Conservation (phyloP, 2,888 invertebrate species). For the Oligia strigilis region DNA sequence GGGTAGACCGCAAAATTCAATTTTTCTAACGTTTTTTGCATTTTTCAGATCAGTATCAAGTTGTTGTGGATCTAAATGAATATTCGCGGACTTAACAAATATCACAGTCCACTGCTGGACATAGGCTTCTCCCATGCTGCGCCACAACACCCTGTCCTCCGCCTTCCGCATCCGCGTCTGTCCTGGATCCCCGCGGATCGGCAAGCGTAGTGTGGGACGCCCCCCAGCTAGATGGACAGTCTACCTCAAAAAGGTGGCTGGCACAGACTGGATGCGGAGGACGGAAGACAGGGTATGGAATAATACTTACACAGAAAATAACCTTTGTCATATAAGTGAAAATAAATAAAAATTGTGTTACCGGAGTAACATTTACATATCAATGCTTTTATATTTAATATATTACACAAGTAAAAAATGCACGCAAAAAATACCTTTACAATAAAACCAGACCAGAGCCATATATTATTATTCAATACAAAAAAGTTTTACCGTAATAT, state of each 20-base stretch:
- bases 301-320: not conserved
- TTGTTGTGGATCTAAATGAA: too few species aligned
- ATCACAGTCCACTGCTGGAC: not conserved
- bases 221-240: not conserved
- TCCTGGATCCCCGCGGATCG: too few species aligned
- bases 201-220: not conserved
- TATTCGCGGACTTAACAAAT: too few species aligned
- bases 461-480: slow-evolving; percentile 55
- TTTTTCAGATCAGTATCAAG: too few species aligned
- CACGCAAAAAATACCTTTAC: slow-evolving; percentile 36
- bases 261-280: not conserved
- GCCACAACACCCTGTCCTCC: not conserved
- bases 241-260: not conserved
- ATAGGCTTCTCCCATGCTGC: not conserved
- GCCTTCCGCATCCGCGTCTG: too few species aligned
- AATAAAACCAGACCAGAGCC: slow-evolving; percentile 46
- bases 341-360: not conserved
- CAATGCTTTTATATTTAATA: slow-evolving; percentile 38
- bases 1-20: too few species aligned
- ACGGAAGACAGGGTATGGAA: not conserved
- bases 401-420: slow-evolving; percentile 35
- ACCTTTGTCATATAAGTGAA: not conserved
- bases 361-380: slow-evolving; percentile 40
- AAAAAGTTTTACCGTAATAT: slow-evolving; percentile 59
- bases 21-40: too few species aligned